Percentiles rank a stretch among this genome's conserved stretches.
Evolutionary conservation across 2,113 vertebrate genomes (phyloP).

Genomic region (Pseudorectes ferrugineus): DNA sequence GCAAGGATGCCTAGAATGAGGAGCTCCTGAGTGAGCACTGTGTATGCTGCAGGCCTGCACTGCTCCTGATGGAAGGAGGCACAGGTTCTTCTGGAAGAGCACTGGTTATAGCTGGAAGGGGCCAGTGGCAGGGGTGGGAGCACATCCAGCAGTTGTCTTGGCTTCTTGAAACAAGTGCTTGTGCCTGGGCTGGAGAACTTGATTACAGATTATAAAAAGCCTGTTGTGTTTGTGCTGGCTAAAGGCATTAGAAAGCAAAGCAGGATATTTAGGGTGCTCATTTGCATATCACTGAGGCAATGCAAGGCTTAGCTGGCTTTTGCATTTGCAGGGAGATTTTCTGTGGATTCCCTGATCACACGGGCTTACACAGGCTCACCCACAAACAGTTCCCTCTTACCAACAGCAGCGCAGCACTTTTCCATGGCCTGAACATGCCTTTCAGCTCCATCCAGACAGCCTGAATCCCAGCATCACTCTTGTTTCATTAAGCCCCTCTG

Average conservation of each 20-base stretch:
- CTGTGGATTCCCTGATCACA: conserved; percentile 6
- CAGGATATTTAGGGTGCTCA: conserved; percentile 50
- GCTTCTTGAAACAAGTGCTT: not conserved
- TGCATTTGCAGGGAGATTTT: conserved; percentile 37
- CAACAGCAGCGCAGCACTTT: not conserved
- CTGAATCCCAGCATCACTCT: conserved; percentile 36
- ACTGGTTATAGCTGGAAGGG: not conserved
- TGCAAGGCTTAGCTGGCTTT: conserved; percentile 27
- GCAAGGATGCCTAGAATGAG: not conserved
- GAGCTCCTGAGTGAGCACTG: not conserved
- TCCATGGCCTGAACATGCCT: conserved; percentile 9
- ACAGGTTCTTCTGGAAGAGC: not conserved
- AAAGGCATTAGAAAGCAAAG: conserved; percentile 43
- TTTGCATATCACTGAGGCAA: conserved; percentile 39
- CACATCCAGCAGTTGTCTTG: not conserved
- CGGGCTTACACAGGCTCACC: not conserved
- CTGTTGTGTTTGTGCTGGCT: conserved; percentile 35
- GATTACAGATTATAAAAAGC: conserved; percentile 24
- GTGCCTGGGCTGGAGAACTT: not conserved
- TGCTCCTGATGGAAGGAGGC: not conserved
- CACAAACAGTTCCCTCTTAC: not conserved
- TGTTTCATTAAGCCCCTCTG: conserved; percentile 52
- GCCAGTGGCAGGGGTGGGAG: not conserved
- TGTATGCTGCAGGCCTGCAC: not conserved
- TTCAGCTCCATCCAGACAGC: conserved; percentile 33